phyloP scores from a whole-genome alignment of 2,797 vertebrate species.

The Garrulus glandarius region DNA sequence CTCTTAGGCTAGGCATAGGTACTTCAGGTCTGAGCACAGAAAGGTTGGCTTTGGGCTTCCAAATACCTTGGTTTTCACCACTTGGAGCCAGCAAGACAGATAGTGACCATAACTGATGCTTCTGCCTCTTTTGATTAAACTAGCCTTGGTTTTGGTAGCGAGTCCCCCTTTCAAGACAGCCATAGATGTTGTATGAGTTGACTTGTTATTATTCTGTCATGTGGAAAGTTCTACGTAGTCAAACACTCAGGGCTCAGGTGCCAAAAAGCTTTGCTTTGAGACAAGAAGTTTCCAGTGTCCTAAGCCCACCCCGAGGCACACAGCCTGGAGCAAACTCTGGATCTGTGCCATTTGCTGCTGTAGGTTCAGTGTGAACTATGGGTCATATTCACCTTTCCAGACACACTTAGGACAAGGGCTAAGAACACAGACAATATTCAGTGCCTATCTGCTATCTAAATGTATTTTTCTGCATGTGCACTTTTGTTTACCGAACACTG shows the following conservation, averaged over 20 bases:
- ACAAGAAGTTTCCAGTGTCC: not conserved
- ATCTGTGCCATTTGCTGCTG: constrained; percentile 27
- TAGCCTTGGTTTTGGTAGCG: not conserved
- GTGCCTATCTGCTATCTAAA: constrained; percentile 55
- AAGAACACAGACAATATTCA: constrained; percentile 34
- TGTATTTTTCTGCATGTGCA: constrained; percentile 67
- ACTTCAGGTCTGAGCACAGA: not conserved
- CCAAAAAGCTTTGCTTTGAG: constrained; percentile 23
- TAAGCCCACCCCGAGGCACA: not conserved
- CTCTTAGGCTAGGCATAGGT: not conserved
- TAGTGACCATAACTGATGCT: not conserved
- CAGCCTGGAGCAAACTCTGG: not conserved
- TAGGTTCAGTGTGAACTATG: constrained; percentile 8
- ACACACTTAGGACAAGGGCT: constrained; percentile 44
- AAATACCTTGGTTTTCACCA: not conserved
- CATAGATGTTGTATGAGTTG: not conserved
- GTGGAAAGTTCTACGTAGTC: not conserved
- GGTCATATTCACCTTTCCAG: not conserved
- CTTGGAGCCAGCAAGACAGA: not conserved
- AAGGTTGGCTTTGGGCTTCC: not conserved
- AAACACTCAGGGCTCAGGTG: constrained; percentile 2
- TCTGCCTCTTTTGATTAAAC: not conserved
- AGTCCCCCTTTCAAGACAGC: not conserved
- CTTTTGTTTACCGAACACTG: constrained; percentile 73
- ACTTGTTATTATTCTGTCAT: not conserved